These are phyloP conservation scores for Pyrochroa serraticornis DNA, from an alignment of 2,888 invertebrate species.

Conservation along the genomic window DNA sequence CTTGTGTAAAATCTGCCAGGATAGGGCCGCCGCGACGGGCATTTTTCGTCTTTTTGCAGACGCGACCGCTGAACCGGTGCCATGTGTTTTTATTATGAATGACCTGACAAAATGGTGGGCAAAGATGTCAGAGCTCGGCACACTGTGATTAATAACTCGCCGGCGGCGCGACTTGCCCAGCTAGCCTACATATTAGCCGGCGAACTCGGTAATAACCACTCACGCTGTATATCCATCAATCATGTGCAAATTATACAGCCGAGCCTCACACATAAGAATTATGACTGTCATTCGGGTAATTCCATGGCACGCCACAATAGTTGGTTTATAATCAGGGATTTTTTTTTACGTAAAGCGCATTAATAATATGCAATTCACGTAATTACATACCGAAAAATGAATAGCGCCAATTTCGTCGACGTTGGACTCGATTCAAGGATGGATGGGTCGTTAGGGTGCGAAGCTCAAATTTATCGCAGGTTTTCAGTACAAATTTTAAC, in stretches of 20 bases:
- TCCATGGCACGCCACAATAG: slow-evolving; percentile 48
- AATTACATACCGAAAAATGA: slow-evolving; percentile 49
- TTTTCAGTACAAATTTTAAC: no score
- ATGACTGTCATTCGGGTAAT: slow-evolving; percentile 56
- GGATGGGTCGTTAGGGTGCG: no score
- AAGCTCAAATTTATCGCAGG: no score
- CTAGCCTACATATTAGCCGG: slow-evolving; percentile 51
- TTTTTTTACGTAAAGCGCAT: slow-evolving; percentile 29
- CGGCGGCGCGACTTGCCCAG: slow-evolving; percentile 47
- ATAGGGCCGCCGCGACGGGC: no score
- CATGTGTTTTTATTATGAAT: slow-evolving; percentile 55
- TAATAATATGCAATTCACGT: slow-evolving; percentile 53
- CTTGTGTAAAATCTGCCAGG: no score
- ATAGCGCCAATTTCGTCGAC: slow-evolving; percentile 48
- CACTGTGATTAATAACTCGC: slow-evolving; percentile 51
- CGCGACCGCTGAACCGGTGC: slow-evolving; percentile 31
- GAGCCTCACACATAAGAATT: slow-evolving; percentile 55
- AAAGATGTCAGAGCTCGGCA: slow-evolving; percentile 53
- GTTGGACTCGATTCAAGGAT: neutral
- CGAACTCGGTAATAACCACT: slow-evolving; percentile 54
- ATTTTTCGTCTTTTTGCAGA: slow-evolving; percentile 1
- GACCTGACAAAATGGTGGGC: slow-evolving; percentile 54
- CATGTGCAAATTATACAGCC: slow-evolving; percentile 55
- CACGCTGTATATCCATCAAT: slow-evolving; percentile 55
- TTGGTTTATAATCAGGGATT: slow-evolving; percentile 27